phyloP scores from a whole-genome alignment of 2,113 vertebrate genomes.

The Leucopsar rothschildi region DNA sequence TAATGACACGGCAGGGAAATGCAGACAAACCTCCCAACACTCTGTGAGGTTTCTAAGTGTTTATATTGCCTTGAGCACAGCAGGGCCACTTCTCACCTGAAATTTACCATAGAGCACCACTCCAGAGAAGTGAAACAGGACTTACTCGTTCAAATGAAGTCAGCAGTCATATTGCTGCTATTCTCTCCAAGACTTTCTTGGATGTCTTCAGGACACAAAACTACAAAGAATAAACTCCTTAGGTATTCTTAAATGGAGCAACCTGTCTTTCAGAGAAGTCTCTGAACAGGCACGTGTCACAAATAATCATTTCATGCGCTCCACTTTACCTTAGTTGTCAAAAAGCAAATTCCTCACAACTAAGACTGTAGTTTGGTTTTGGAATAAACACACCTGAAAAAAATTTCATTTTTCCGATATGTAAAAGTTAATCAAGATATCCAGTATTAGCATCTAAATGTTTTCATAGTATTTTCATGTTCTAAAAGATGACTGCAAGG shows the following conservation, averaged over 20 bases:
- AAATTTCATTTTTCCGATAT: neutral
- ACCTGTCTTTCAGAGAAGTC: neutral
- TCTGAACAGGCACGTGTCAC: neutral
- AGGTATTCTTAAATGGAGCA: neutral
- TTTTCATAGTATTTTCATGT: neutral
- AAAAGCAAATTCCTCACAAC: neutral
- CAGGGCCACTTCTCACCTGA: neutral
- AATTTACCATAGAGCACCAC: rapidly evolving
- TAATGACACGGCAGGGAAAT: neutral
- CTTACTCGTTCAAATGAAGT: neutral
- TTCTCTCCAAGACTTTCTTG: neutral
- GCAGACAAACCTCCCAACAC: neutral
- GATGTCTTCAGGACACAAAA: neutral
- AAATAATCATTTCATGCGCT: neutral
- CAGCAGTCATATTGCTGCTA: neutral
- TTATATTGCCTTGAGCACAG: neutral
- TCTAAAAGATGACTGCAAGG: neutral
- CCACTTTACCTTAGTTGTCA: neutral
- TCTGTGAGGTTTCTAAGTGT: neutral
- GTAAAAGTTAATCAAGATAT: neutral
- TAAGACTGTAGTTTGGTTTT: neutral
- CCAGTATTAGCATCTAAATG: neutral
- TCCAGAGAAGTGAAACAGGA: neutral
- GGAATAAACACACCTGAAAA: neutral
- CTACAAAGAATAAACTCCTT: neutral